A percentile compares a stretch with the other conserved stretches of the same genome.
Evolutionary conservation across 1,140 invertebrate species (phyloP).

Genomic region (Drosophila repletoides): DNA sequence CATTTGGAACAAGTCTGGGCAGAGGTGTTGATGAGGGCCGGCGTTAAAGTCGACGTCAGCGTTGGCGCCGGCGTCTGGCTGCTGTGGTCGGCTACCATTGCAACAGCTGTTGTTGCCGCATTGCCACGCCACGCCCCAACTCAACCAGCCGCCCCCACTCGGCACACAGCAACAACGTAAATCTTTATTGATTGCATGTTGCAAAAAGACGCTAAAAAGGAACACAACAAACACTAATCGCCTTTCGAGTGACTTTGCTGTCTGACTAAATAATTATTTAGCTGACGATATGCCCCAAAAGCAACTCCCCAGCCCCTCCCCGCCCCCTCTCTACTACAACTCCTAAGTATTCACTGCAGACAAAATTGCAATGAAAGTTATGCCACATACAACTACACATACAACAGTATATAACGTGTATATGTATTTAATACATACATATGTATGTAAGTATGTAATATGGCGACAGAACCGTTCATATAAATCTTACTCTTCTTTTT

Average conservation of each 20-base stretch:
- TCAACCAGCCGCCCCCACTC: not conserved
- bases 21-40: slow-evolving; percentile 37
- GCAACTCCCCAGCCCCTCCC: not conserved
- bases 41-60: too few species aligned
- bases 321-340: not conserved
- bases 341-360: slow-evolving; percentile 28
- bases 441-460: slow-evolving; percentile 8
- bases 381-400: slow-evolving; percentile 27
- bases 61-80: slow-evolving; percentile 71
- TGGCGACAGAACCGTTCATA: slow-evolving; percentile 21
- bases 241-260: slow-evolving; percentile 56
- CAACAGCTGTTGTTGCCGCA: slow-evolving; percentile 77
- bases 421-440: slow-evolving; percentile 7
- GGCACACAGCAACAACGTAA: slow-evolving; percentile 19
- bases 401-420: not conserved
- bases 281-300: not conserved
- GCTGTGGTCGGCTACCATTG: slow-evolving; percentile 56
- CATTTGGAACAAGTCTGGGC: slow-evolving; percentile 47
- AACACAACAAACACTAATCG: slow-evolving; percentile 43
- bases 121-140: slow-evolving; percentile 33
- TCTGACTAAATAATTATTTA: slow-evolving; percentile 59
- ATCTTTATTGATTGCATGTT: slow-evolving; percentile 57
- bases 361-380: slow-evolving; percentile 32
- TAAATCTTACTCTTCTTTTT: slow-evolving; percentile 48
- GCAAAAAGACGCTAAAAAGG: slow-evolving; percentile 26